Evolutionary conservation across 2,113 vertebrate genomes (phyloP).

Genomic region (Manacus vitellinus): DNA sequence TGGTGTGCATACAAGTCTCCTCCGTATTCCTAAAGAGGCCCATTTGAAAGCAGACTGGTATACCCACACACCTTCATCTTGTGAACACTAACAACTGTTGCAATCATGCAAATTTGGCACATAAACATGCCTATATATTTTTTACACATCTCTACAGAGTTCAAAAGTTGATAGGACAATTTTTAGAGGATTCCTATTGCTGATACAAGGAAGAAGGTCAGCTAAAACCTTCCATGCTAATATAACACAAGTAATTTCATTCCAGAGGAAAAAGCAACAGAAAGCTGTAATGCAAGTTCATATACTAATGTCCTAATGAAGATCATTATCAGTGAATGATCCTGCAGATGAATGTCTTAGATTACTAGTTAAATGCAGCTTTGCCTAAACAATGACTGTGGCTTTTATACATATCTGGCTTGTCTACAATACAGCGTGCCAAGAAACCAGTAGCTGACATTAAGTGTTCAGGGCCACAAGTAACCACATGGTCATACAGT

Average conservation of each 20-base stretch:
- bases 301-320: neutral
- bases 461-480: neutral
- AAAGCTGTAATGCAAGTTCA: neutral
- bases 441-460: neutral
- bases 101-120: neutral
- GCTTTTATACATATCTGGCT: neutral
- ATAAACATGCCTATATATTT: neutral
- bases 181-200: neutral
- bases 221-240: neutral
- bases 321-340: neutral
- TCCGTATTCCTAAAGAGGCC: neutral
- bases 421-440: neutral
- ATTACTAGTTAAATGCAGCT: neutral
- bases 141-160: neutral
- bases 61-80: neutral
- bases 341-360: neutral
- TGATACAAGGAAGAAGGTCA: neutral
- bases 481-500: neutral
- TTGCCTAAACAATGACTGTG: neutral
- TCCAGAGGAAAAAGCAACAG: neutral
- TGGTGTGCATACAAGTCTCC: neutral
- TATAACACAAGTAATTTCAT: neutral
- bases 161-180: neutral
- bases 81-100: neutral
- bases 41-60: neutral